Conservation (phyloP, 2,113 vertebrate species). For the Morone saxatilis region DNA sequence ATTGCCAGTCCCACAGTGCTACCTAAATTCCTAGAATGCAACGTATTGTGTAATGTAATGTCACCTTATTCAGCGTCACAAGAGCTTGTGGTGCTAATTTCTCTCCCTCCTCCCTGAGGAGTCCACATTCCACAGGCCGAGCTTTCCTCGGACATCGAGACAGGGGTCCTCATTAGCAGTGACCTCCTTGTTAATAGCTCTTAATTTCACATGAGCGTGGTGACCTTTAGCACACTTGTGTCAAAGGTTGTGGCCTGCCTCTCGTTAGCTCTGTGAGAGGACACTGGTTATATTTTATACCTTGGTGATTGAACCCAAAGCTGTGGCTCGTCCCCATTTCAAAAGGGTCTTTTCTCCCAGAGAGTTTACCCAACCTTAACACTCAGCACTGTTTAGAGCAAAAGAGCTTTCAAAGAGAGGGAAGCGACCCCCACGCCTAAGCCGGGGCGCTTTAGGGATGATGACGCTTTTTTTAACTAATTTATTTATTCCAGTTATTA, state of each 20-base stretch:
- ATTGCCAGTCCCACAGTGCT: neutral
- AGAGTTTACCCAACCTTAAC: slow-evolving; percentile 81
- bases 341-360: slow-evolving; percentile 64
- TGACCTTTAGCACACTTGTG: slow-evolving; percentile 60
- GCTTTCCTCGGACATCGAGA: slow-evolving; percentile 47
- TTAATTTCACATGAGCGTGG: slow-evolving; percentile 80
- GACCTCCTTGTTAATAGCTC: slow-evolving; percentile 75
- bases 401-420: slow-evolving; percentile 23
- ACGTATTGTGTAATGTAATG: slow-evolving; percentile 20
- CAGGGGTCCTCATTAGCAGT: slow-evolving; percentile 80
- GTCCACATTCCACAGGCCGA: slow-evolving; percentile 66
- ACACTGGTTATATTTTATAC: slow-evolving; percentile 68
- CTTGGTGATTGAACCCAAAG: slow-evolving; percentile 66
- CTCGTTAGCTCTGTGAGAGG: slow-evolving; percentile 77
- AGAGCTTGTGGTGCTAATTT: slow-evolving; percentile 34
- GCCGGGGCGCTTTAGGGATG: slow-evolving; percentile 17
- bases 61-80: slow-evolving; percentile 16
- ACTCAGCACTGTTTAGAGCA: slow-evolving; percentile 71
- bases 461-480: slow-evolving; percentile 27
- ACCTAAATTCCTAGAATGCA: slow-evolving; percentile 29
- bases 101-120: slow-evolving; percentile 41
- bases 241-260: slow-evolving; percentile 71
- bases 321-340: slow-evolving; percentile 59
- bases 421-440: slow-evolving; percentile 52
- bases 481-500: slow-evolving; percentile 53